Conservation (phyloP, 2,888 invertebrate species). For the Apantesis nais region DNA sequence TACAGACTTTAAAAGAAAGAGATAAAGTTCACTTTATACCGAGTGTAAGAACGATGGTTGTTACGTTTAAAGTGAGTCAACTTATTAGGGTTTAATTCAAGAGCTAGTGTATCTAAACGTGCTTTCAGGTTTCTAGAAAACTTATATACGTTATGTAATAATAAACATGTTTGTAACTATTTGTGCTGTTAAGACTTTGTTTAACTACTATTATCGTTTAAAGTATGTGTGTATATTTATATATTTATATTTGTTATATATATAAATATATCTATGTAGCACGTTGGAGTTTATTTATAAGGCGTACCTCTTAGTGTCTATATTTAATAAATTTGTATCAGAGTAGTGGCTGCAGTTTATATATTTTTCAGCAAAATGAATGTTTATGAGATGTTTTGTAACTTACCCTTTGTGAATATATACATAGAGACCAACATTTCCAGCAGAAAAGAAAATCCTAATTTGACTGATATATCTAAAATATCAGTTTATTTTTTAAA, state of each 20-base stretch:
- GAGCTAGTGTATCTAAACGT: slow-evolving; percentile 51
- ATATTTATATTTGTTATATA: no score
- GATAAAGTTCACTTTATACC: slow-evolving; percentile 49
- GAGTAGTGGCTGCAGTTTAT: slow-evolving; percentile 25
- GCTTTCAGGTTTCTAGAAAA: slow-evolving; percentile 51
- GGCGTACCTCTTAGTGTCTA: slow-evolving; percentile 35
- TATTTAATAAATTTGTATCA: slow-evolving; percentile 30
- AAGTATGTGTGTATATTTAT: slow-evolving; percentile 23
- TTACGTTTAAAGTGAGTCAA: slow-evolving; percentile 40
- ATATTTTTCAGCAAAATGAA: slow-evolving; percentile 15
- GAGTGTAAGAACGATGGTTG: slow-evolving; percentile 30
- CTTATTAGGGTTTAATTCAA: slow-evolving; percentile 75
- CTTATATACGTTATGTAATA: slow-evolving; percentile 49
- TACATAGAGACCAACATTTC: neutral
- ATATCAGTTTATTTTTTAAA: slow-evolving; percentile 26
- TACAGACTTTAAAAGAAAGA: slow-evolving; percentile 29
- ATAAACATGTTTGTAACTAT: slow-evolving; percentile 17
- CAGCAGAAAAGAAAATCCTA: neutral
- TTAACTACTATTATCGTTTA: slow-evolving; percentile 15
- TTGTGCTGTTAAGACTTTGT: slow-evolving; percentile 13
- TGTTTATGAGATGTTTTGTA: slow-evolving; percentile 14
- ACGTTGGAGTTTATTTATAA: slow-evolving; percentile 36
- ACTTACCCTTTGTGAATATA: neutral
- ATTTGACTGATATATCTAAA: no score
- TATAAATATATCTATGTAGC: no score